phyloP scores from a whole-genome alignment of 2,797 vertebrate species.

The Sylvilagus floridanus region DNA sequence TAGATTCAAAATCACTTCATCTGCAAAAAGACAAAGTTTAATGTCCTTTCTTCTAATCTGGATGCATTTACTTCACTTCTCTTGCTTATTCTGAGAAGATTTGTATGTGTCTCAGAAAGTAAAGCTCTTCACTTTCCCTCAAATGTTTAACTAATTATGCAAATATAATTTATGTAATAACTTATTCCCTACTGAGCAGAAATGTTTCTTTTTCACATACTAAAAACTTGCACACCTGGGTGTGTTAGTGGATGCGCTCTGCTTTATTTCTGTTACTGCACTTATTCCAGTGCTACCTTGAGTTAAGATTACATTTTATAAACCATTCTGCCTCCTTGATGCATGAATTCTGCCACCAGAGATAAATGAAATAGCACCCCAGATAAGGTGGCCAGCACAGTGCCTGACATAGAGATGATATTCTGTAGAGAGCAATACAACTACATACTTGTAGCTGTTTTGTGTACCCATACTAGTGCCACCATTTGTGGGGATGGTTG shows the following conservation, averaged over 20 bases:
- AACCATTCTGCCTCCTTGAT: constrained; percentile 36
- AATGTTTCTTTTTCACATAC: background rate
- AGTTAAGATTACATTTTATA: constrained; percentile 41
- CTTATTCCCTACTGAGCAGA: background rate
- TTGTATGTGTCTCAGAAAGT: constrained; percentile 16
- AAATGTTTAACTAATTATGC: constrained; percentile 46
- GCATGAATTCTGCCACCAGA: background rate
- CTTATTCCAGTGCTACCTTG: constrained; percentile 2
- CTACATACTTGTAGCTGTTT: background rate
- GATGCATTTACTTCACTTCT: constrained; percentile 7
- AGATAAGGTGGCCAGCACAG: background rate
- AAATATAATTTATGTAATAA: constrained; percentile 26
- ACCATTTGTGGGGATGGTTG: background rate
- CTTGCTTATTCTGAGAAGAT: background rate
- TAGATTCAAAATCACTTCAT: constrained; percentile 12
- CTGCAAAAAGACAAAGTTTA: background rate
- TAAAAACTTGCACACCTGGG: constrained; percentile 13
- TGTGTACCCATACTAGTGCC: background rate
- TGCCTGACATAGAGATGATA: background rate
- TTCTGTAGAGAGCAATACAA: background rate
- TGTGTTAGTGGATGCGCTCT: background rate
- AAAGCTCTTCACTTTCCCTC: constrained; percentile 31
- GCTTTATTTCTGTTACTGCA: constrained; percentile 35
- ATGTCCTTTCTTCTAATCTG: background rate
- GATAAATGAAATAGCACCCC: constrained; percentile 24